Evolutionary conservation across 2,113 vertebrate species (phyloP).

Genomic region (Climacteris rufus): DNA sequence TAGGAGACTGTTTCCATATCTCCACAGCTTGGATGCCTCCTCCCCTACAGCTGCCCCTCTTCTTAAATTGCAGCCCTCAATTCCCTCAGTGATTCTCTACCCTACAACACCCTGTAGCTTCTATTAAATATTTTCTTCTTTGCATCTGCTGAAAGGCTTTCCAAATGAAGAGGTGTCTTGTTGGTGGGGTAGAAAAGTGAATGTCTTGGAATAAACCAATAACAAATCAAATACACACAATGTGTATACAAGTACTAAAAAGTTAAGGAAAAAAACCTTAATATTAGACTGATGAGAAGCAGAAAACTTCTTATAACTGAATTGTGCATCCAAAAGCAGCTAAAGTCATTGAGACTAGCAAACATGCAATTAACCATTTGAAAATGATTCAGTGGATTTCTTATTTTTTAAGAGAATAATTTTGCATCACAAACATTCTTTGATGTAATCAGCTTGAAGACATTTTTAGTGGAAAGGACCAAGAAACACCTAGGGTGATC

Average conservation of each 20-base stretch:
- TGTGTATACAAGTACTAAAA: background rate
- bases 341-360: background rate
- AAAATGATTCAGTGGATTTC: background rate
- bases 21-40: background rate
- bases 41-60: slow-evolving; percentile 21
- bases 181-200: background rate
- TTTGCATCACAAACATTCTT: background rate
- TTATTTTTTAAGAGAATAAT: background rate
- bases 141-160: background rate
- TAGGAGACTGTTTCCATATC: slow-evolving; percentile 23
- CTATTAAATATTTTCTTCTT: background rate
- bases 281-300: background rate
- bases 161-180: background rate
- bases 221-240: background rate
- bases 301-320: background rate
- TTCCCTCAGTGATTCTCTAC: background rate
- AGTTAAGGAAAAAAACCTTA: background rate
- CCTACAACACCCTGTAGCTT: background rate
- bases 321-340: background rate
- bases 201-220: background rate
- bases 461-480: background rate
- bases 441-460: background rate
- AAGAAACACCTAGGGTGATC: background rate
- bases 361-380: background rate
- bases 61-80: slow-evolving; percentile 33